phyloP scores from a whole-genome alignment of 2,797 vertebrate genomes.

The Hydrocynus forskahlii region DNA sequence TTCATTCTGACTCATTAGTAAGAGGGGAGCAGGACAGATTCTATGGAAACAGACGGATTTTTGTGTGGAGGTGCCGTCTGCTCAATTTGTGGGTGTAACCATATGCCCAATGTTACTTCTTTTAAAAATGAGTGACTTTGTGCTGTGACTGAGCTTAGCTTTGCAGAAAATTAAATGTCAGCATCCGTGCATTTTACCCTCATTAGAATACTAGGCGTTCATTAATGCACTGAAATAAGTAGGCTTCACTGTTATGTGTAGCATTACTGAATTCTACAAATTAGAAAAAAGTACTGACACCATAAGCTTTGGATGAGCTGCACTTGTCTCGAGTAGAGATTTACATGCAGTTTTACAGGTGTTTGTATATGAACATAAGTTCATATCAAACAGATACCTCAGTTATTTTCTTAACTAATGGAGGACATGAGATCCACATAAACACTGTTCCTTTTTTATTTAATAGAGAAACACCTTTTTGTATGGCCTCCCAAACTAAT shows the following conservation, averaged over 20 bases:
- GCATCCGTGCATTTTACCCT: conserved; percentile 2
- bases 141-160: conserved; percentile 31
- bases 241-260: background rate
- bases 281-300: background rate
- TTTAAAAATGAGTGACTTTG: conserved; percentile 37
- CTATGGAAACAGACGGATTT: conserved; percentile 68
- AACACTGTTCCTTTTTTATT: background rate
- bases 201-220: conserved; percentile 3
- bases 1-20: conserved; percentile 52
- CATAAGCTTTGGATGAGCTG: background rate
- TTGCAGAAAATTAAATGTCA: conserved; percentile 22
- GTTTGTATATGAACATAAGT: background rate
- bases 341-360: background rate
- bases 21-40: conserved; percentile 52
- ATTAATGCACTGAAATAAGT: background rate
- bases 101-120: conserved; percentile 56
- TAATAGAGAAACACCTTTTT: background rate
- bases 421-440: background rate
- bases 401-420: too few species aligned
- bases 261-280: background rate
- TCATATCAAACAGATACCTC: background rate
- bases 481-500: conserved; percentile 3
- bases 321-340: background rate
- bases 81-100: conserved; percentile 54
- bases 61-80: conserved; percentile 46